phyloP scores from a whole-genome alignment of 2,113 vertebrate genomes.

The Cariama cristata region DNA sequence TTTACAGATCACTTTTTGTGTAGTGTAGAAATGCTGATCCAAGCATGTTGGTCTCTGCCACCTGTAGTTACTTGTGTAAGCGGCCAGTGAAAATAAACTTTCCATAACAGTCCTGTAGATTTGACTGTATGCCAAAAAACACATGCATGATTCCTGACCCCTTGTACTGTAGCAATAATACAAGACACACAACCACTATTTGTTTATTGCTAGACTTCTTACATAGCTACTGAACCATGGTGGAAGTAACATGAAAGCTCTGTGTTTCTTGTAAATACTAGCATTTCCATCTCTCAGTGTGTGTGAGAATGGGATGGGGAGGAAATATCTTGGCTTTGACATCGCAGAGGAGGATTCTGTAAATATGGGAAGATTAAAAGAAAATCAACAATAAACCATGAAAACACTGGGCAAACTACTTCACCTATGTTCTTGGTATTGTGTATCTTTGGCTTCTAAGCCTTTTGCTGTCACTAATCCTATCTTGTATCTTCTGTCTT shows the following conservation, averaged over 20 bases:
- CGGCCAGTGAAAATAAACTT: constrained; percentile 72
- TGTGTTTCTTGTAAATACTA: constrained; percentile 57
- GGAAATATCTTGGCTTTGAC: not conserved
- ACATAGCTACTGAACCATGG: constrained; percentile 55
- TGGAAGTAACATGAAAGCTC: constrained; percentile 58
- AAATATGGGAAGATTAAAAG: not conserved
- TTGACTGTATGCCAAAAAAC: constrained; percentile 49
- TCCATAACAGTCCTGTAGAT: constrained; percentile 37
- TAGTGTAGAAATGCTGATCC: constrained; percentile 41
- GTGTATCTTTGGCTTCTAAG: not conserved
- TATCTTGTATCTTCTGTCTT: not conserved
- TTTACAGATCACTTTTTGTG: constrained; percentile 17
- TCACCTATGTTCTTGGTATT: not conserved
- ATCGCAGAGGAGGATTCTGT: not conserved
- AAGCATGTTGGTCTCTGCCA: constrained; percentile 33
- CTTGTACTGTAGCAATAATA: constrained; percentile 64
- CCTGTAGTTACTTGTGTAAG: constrained; percentile 65
- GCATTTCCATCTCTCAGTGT: constrained; percentile 22
- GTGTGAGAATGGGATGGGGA: not conserved
- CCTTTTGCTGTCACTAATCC: not conserved
- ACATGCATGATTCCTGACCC: constrained; percentile 58
- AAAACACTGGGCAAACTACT: not conserved
- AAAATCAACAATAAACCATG: not conserved
- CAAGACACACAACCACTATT: constrained; percentile 28
- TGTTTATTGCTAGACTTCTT: constrained; percentile 64